These are phyloP conservation scores for Reticulitermes speratus DNA, from an alignment of 1,140 invertebrate genomes.

Conservation along the genomic window DNA sequence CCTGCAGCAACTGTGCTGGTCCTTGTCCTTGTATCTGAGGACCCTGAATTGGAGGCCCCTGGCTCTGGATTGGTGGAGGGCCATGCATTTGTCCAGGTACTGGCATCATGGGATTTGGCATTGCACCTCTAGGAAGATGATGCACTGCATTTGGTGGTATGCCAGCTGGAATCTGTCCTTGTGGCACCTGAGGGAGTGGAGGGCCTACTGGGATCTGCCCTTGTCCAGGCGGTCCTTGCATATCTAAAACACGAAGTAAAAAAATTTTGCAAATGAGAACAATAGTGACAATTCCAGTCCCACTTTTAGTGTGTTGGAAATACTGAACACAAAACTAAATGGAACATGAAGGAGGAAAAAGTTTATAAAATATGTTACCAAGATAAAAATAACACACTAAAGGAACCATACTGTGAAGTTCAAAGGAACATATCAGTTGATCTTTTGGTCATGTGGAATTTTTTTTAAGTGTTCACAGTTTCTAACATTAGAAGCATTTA, in stretches of 20 bases:
- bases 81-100: too few species aligned
- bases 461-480: too few species aligned
- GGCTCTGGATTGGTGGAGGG: neutral
- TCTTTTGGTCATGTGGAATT: too few species aligned
- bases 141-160: neutral
- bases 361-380: too few species aligned
- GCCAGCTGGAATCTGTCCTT: constrained; percentile 1
- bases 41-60: constrained; percentile 6
- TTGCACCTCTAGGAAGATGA: neutral
- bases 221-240: constrained; percentile 26
- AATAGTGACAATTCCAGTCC: too few species aligned
- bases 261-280: neutral
- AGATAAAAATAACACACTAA: too few species aligned
- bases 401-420: too few species aligned
- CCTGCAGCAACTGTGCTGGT: neutral
- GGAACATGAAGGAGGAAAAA: too few species aligned
- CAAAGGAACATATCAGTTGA: too few species aligned
- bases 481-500: too few species aligned
- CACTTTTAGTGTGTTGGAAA: too few species aligned
- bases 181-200: neutral
- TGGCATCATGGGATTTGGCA: neutral
- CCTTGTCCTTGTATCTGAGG: neutral
- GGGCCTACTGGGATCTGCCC: neutral
- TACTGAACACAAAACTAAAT: too few species aligned
- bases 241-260: constrained; percentile 15